Conservation (phyloP, 2,113 vertebrate genomes). For the Halcyon senegalensis region DNA sequence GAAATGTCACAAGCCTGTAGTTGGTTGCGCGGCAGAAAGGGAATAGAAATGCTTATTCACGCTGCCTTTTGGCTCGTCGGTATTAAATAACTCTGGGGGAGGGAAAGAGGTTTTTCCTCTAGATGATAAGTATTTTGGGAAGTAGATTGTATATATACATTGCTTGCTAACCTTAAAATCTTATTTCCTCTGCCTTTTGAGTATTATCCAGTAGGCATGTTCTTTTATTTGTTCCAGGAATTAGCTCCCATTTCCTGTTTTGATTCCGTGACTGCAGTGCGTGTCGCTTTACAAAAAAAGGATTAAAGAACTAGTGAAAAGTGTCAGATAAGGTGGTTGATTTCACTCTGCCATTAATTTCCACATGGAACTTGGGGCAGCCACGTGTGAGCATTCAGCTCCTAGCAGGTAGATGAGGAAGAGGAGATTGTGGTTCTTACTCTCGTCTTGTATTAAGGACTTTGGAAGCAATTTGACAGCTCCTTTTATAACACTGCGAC, state of each 20-base stretch:
- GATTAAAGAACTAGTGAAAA: background rate
- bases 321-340: background rate
- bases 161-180: background rate
- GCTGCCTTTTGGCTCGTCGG: background rate
- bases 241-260: slow-evolving; percentile 53
- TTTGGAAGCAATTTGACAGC: background rate
- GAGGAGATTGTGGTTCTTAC: background rate
- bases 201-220: background rate
- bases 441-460: background rate
- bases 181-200: background rate
- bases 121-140: background rate
- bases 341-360: background rate
- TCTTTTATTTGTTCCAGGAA: slow-evolving; percentile 39
- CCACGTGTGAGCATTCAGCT: background rate
- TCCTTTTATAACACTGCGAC: background rate
- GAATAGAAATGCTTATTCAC: background rate
- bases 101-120: background rate
- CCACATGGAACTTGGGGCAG: background rate
- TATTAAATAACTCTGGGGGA: background rate
- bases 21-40: background rate
- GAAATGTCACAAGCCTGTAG: slow-evolving; percentile 37
- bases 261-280: background rate
- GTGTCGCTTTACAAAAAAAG: background rate
- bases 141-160: background rate
- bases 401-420: background rate